Conservation (phyloP, 2,797 vertebrate genomes). For the Enoplosus armatus region DNA sequence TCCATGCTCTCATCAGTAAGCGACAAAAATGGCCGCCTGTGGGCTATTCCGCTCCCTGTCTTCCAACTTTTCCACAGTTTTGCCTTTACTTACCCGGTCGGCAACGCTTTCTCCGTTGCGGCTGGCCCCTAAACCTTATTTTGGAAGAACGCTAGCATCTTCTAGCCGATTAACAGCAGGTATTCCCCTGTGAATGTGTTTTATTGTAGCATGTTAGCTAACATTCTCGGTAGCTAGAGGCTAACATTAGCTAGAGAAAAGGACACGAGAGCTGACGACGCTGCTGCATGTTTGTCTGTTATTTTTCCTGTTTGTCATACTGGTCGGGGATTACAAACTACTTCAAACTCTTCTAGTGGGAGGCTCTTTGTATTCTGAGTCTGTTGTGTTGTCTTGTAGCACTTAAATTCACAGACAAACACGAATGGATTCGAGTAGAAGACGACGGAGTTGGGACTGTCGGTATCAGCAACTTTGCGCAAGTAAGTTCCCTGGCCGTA, state of each 20-base stretch:
- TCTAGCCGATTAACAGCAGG: constrained; percentile 77
- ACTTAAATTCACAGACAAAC: constrained; percentile 97
- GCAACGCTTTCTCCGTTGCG: constrained; percentile 41
- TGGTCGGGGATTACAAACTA: background rate
- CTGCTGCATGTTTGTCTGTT: background rate
- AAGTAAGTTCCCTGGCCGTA: constrained; percentile 81
- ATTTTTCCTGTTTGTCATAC: background rate
- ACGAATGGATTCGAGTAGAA: constrained; percentile 95
- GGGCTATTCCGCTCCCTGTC: constrained; percentile 76
- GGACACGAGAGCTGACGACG: constrained; percentile 27
- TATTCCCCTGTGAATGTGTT: constrained; percentile 46
- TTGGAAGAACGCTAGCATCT: constrained; percentile 72
- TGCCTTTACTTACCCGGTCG: constrained; percentile 69
- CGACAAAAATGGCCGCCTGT: constrained; percentile 84
- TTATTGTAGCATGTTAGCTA: constrained; percentile 40
- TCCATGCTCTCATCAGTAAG: constrained; percentile 56
- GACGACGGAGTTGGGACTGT: constrained; percentile 91
- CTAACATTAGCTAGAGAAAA: constrained; percentile 41
- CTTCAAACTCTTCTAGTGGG: background rate
- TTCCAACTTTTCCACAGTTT: constrained; percentile 74
- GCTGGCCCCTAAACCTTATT: constrained; percentile 46
- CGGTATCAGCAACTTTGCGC: constrained; percentile 97
- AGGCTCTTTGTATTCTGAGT: constrained; percentile 5
- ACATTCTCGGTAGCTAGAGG: constrained; percentile 16
- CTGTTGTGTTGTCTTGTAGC: constrained; percentile 83